These are phyloP conservation scores for Oscheius sp. DNA, from an alignment of 2,888 invertebrate genomes.

Conservation along the genomic window DNA sequence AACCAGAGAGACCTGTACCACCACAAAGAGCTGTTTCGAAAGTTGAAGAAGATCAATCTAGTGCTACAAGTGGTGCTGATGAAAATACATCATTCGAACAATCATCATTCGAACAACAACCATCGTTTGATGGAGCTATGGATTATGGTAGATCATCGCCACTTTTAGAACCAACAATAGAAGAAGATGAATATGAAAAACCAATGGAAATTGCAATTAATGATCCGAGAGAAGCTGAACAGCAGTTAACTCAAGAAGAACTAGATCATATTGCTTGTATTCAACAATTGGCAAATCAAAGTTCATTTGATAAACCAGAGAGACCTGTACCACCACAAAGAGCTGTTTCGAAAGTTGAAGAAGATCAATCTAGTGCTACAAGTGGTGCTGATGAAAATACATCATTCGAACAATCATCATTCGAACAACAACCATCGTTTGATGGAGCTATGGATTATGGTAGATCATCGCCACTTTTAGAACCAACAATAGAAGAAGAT, in stretches of 20 bases:
- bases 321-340: background rate
- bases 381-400: background rate
- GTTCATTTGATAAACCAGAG: slow-evolving; percentile 35
- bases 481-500: background rate
- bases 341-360: too few relatives aligned
- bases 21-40: too few relatives aligned
- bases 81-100: too few relatives aligned
- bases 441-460: slow-evolving; percentile 12
- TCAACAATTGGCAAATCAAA: slow-evolving; percentile 40
- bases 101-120: too few relatives aligned
- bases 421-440: slow-evolving; percentile 12
- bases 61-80: too few relatives aligned
- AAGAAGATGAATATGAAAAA: background rate
- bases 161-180: slow-evolving; percentile 10
- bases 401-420: slow-evolving; percentile 24
- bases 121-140: too few relatives aligned
- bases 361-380: slow-evolving; percentile 5
- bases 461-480: slow-evolving; percentile 14
- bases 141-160: too few relatives aligned
- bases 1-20: too few relatives aligned
- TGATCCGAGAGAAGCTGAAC: background rate
- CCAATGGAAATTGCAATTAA: background rate
- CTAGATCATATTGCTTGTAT: slow-evolving; percentile 51
- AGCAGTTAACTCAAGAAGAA: slow-evolving; percentile 35
- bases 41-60: too few relatives aligned